Percentiles rank a stretch among this genome's conserved stretches.
These are phyloP conservation scores for Dicerorhinus sumatrensis DNA, from an alignment of 2,113 vertebrate species.

Conservation along the genomic window DNA sequence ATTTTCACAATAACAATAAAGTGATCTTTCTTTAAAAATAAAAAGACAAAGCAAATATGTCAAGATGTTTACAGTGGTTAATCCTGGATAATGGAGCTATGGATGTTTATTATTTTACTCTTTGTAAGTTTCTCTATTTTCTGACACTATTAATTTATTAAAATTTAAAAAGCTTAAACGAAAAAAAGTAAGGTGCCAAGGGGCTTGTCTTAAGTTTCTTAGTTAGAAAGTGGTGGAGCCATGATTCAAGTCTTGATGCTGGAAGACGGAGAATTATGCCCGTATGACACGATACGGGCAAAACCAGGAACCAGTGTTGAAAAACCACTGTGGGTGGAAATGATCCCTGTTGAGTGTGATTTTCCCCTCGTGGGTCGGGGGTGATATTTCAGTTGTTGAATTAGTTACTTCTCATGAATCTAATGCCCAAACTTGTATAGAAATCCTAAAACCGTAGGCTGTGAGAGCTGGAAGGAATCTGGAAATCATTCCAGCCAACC, in stretches of 20 bases:
- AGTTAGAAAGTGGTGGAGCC: neutral
- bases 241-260: neutral
- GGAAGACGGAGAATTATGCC: neutral
- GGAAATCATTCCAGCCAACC: neutral
- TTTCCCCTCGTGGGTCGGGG: neutral
- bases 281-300: fast-evolving
- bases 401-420: neutral
- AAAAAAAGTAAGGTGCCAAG: neutral
- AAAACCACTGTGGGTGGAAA: neutral
- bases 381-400: neutral
- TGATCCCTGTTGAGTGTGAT: neutral
- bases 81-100: neutral
- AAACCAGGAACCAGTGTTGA: neutral
- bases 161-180: conserved; percentile 1
- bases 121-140: conserved; percentile 51
- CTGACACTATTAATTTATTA: conserved; percentile 44
- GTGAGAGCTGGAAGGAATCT: neutral
- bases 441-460: neutral
- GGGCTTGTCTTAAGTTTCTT: neutral
- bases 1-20: conserved; percentile 65
- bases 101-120: conserved; percentile 45
- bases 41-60: conserved; percentile 45
- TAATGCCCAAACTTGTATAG: neutral
- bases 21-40: conserved; percentile 55
- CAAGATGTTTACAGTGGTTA: neutral